These are phyloP conservation scores for Corvus moneduloides DNA, from an alignment of 2,113 vertebrate species.

Conservation along the genomic window DNA sequence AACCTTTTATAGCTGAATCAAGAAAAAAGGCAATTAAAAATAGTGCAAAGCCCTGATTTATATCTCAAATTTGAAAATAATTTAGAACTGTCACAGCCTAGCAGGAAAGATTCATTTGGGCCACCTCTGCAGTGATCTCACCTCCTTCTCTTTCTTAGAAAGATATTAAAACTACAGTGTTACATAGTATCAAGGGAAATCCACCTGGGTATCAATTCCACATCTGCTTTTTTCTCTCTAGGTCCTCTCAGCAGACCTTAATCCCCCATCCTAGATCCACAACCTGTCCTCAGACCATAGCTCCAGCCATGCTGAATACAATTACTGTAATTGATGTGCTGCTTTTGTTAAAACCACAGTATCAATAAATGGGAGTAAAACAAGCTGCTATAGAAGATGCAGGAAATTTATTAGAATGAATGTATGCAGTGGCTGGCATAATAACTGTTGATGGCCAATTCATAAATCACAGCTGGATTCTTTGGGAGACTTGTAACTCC, in stretches of 20 bases:
- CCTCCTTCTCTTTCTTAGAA: background rate
- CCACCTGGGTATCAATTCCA: background rate
- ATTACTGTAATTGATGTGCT: constrained; percentile 42
- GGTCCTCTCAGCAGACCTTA: constrained; percentile 3
- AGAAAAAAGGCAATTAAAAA: background rate
- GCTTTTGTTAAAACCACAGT: constrained; percentile 52
- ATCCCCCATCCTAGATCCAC: background rate
- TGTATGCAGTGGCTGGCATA: constrained; percentile 25
- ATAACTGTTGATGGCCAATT: constrained; percentile 55
- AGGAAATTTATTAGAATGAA: constrained; percentile 48
- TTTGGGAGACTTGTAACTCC: constrained; percentile 35
- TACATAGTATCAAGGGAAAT: background rate
- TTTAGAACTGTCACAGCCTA: background rate
- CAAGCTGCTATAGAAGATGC: constrained; percentile 40
- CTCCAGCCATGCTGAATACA: constrained; percentile 5
- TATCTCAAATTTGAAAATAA: background rate
- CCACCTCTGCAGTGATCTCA: background rate
- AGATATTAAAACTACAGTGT: background rate
- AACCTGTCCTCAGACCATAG: background rate
- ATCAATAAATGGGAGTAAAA: constrained; percentile 47
- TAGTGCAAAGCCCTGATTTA: background rate
- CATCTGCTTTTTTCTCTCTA: background rate
- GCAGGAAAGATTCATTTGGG: background rate
- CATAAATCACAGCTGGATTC: constrained; percentile 61
- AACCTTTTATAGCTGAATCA: background rate